Conservation (phyloP, 64 coral and sea anemone species). For the Cladopsammia gracilis region DNA sequence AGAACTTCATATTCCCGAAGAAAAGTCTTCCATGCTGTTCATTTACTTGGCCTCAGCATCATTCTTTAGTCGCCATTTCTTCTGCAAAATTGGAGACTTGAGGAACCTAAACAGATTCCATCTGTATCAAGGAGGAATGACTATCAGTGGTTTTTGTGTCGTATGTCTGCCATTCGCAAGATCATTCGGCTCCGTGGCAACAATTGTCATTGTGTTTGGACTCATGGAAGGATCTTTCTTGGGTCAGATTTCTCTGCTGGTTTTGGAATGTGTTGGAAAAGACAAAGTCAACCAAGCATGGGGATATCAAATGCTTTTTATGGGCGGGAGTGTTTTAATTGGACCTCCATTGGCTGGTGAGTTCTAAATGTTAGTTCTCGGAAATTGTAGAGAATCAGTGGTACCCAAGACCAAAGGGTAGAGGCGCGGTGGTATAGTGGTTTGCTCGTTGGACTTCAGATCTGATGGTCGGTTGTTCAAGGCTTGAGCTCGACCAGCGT, state of each 20-base stretch:
- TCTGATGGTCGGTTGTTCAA: too few relatives aligned
- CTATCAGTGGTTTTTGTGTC: constrained; percentile 28
- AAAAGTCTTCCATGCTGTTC: constrained; percentile 9
- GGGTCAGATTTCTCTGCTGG: constrained; percentile 15
- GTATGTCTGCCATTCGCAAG: constrained; percentile 8
- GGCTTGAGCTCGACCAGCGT: too few relatives aligned
- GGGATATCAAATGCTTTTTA: constrained; percentile 18
- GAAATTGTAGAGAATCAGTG: too few relatives aligned
- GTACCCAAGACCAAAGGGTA: too few relatives aligned
- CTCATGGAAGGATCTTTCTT: constrained; percentile 53
- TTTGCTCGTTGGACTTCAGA: too few relatives aligned
- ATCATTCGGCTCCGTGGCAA: constrained; percentile 13
- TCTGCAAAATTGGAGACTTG: constrained; percentile 49
- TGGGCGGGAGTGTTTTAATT: not conserved
- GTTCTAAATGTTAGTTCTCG: not conserved
- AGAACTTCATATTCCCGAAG: constrained; percentile 13
- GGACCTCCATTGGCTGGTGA: constrained; percentile 73
- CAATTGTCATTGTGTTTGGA: constrained; percentile 35
- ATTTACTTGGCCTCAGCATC: constrained; percentile 40
- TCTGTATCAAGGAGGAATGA: constrained; percentile 24
- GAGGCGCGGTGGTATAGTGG: too few relatives aligned
- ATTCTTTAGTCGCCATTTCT: constrained; percentile 43
- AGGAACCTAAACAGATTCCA: constrained; percentile 27
- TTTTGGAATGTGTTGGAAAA: constrained; percentile 7
- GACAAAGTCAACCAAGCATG: constrained; percentile 46